Evolutionary conservation across 2,113 vertebrate species (phyloP).

Genomic region (Prunella fulvescens): DNA sequence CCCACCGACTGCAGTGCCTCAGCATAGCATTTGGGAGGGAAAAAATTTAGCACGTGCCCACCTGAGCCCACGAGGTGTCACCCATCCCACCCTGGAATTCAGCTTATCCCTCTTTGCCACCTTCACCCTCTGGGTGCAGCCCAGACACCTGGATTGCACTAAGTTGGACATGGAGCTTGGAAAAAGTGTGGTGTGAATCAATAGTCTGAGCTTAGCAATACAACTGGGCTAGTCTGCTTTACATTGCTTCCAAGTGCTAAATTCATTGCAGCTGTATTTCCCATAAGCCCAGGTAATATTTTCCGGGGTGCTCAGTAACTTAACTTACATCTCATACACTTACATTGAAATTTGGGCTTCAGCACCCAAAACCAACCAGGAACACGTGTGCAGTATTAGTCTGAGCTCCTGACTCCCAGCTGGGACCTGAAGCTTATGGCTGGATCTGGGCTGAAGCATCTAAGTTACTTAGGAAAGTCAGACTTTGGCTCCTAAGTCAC

Average conservation of each 20-base stretch:
- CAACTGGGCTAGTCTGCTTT: background rate
- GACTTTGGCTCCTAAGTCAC: background rate
- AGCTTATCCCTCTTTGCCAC: background rate
- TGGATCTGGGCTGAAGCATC: background rate
- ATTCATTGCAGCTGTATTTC: background rate
- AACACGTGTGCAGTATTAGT: background rate
- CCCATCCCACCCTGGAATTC: background rate
- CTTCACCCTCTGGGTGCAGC: fast-evolving
- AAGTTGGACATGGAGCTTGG: background rate
- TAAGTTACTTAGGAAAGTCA: background rate
- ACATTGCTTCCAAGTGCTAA: background rate
- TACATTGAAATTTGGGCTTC: background rate
- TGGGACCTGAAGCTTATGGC: background rate
- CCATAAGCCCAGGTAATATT: background rate
- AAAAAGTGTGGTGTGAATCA: fast-evolving
- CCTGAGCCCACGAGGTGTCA: background rate
- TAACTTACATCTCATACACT: background rate
- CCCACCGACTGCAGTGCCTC: too few relatives aligned
- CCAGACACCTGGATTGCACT: background rate
- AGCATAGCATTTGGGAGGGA: background rate
- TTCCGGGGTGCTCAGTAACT: background rate
- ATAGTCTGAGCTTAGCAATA: background rate
- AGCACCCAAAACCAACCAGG: background rate
- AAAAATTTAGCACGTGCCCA: background rate
- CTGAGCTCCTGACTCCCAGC: background rate